phyloP scores from a whole-genome alignment of 2,888 invertebrate species.

The Orthosia gothica region DNA sequence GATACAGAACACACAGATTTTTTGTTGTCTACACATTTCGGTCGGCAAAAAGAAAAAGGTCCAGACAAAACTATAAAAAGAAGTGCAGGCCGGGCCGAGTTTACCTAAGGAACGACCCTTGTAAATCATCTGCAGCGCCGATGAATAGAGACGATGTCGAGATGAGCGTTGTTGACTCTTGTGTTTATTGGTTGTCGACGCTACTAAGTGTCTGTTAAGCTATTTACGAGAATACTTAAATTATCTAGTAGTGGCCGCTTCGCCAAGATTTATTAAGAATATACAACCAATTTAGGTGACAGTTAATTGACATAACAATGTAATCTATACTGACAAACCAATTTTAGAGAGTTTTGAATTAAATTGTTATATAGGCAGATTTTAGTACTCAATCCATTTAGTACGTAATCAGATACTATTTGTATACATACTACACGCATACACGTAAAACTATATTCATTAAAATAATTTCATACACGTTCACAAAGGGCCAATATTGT shows the following conservation, averaged over 20 bases:
- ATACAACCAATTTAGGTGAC: slow-evolving; percentile 41
- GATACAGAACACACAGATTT: slow-evolving; percentile 89
- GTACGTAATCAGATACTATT: slow-evolving; percentile 58
- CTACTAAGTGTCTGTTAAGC: slow-evolving; percentile 88
- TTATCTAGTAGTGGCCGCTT: slow-evolving; percentile 69
- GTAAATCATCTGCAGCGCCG: slow-evolving; percentile 90
- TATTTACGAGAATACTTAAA: slow-evolving; percentile 84
- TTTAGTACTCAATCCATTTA: slow-evolving; percentile 53
- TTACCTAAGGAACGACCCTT: slow-evolving; percentile 91
- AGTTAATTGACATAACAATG: slow-evolving; percentile 21
- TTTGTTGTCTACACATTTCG: slow-evolving; percentile 88
- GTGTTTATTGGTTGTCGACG: slow-evolving; percentile 89
- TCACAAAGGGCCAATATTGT: slow-evolving; percentile 86
- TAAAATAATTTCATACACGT: slow-evolving; percentile 82
- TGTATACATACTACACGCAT: slow-evolving; percentile 54
- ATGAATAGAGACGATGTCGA: slow-evolving; percentile 86
- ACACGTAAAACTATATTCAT: slow-evolving; percentile 74
- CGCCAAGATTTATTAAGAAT: slow-evolving; percentile 66
- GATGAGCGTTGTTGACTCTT: slow-evolving; percentile 89
- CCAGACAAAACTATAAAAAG: slow-evolving; percentile 90
- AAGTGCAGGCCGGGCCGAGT: slow-evolving; percentile 88
- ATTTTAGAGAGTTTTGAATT: slow-evolving; percentile 40
- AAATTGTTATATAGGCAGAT: slow-evolving; percentile 36
- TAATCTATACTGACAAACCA: neutral
- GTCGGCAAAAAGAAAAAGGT: slow-evolving; percentile 89